These are phyloP conservation scores for Andricus curvator DNA, from an alignment of 2,888 invertebrate genomes.

Conservation along the genomic window DNA sequence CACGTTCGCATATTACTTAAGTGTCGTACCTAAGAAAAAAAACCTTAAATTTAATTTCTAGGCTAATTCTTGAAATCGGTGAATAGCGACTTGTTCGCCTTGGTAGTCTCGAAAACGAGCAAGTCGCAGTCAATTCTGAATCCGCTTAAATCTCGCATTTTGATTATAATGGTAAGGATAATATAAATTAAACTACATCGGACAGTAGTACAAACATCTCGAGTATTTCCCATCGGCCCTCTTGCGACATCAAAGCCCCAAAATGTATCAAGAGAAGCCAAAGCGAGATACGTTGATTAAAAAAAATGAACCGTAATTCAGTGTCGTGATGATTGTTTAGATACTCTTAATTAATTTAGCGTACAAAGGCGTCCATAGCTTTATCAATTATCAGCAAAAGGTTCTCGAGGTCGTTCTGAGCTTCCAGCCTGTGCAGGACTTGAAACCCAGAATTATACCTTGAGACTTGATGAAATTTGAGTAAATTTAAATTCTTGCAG, in stretches of 20 bases:
- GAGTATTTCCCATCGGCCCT: conserved; percentile 30
- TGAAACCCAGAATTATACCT: conserved; percentile 47
- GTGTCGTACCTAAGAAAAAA: conserved; percentile 13
- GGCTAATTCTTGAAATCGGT: conserved; percentile 12
- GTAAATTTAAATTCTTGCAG: background rate
- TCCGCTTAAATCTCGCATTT: conserved; percentile 50
- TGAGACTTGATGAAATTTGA: background rate
- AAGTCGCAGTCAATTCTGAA: background rate
- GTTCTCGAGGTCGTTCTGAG: conserved; percentile 39
- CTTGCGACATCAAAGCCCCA: conserved; percentile 48
- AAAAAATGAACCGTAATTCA: conserved; percentile 54
- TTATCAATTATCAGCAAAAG: background rate
- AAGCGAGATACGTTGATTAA: conserved; percentile 9
- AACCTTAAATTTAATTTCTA: conserved; percentile 9
- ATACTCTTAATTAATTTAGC: conserved; percentile 25
- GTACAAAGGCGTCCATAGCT: conserved; percentile 33
- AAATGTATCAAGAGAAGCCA: conserved; percentile 43
- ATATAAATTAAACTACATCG: conserved; percentile 44
- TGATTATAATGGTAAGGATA: conserved; percentile 52
- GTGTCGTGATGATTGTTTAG: conserved; percentile 61
- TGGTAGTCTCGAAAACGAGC: conserved; percentile 4
- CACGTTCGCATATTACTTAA: conserved; percentile 34
- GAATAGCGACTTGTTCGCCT: conserved; percentile 28
- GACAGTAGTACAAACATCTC: conserved; percentile 17
- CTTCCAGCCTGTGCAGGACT: conserved; percentile 62